Percentiles rank a stretch among this genome's conserved stretches.
Evolutionary conservation across 2,113 vertebrate genomes (phyloP).

Genomic region (Hymenochirus boettgeri): DNA sequence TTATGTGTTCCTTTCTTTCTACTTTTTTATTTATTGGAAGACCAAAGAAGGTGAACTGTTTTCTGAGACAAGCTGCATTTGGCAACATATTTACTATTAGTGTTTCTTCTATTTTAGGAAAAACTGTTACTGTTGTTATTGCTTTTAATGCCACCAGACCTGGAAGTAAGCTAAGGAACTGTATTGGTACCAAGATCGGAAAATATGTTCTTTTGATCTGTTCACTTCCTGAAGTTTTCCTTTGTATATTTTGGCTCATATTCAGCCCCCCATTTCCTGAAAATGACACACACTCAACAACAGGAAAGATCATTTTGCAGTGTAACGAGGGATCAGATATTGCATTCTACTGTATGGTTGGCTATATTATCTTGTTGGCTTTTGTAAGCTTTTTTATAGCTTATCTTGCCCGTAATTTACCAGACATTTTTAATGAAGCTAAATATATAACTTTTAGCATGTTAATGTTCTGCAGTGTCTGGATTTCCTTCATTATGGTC

Average conservation of each 20-base stretch:
- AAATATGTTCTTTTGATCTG: slow-evolving; percentile 12
- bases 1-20: slow-evolving; percentile 20
- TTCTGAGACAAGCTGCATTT: slow-evolving; percentile 23
- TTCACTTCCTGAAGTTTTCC: slow-evolving; percentile 12
- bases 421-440: slow-evolving; percentile 29
- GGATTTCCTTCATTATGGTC: slow-evolving; percentile 24
- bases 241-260: slow-evolving; percentile 22
- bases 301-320: slow-evolving; percentile 3
- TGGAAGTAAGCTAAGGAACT: slow-evolving; percentile 37
- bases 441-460: slow-evolving; percentile 30
- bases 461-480: slow-evolving; percentile 33
- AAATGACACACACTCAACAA: neutral
- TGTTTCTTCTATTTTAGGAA: slow-evolving; percentile 19
- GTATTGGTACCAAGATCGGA: neutral
- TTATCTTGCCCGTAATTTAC: neutral
- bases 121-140: slow-evolving; percentile 34
- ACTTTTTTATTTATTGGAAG: slow-evolving; percentile 29
- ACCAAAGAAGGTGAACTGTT: slow-evolving; percentile 4
- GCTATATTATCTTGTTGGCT: neutral
- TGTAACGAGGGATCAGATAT: slow-evolving; percentile 22
- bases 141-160: slow-evolving; percentile 63
- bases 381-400: neutral
- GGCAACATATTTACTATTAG: slow-evolving; percentile 7
- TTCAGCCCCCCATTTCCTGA: slow-evolving; percentile 17
- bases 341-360: neutral